Conservation (phyloP, 2,888 invertebrate genomes). For the Nomada fucata region DNA sequence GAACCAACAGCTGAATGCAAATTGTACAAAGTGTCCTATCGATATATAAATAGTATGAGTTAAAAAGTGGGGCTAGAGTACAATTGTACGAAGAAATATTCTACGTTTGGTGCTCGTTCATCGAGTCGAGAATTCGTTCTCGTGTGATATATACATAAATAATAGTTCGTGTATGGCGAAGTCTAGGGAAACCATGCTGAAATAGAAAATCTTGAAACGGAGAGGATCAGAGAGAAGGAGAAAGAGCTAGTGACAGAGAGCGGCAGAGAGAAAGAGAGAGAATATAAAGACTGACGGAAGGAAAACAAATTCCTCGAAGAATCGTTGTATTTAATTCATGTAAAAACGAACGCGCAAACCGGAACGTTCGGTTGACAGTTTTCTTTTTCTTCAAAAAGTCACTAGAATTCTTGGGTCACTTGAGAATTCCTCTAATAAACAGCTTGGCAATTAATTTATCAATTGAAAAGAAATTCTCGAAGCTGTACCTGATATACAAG, state of each 20-base stretch:
- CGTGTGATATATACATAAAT: slow-evolving; percentile 1
- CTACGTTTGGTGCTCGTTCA: slow-evolving; percentile 19
- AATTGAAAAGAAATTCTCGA: slow-evolving; percentile 77
- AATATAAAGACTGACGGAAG: slow-evolving; percentile 56
- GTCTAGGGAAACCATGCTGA: slow-evolving; percentile 16
- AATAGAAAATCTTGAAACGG: not conserved
- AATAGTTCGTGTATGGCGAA: slow-evolving; percentile 13
- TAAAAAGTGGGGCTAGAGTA: slow-evolving; percentile 33
- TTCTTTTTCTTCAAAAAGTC: slow-evolving; percentile 37
- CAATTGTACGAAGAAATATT: not conserved
- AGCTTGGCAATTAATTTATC: slow-evolving; percentile 76
- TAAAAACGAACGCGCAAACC: slow-evolving; percentile 4
- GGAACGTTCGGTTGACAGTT: slow-evolving; percentile 5
- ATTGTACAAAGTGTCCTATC: slow-evolving; percentile 64
- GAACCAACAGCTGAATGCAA: slow-evolving; percentile 33
- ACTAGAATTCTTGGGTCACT: slow-evolving; percentile 70
- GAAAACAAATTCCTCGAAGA: slow-evolving; percentile 13
- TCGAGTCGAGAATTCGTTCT: slow-evolving; percentile 6
- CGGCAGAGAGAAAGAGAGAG: slow-evolving; percentile 21
- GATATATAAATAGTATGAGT: slow-evolving; percentile 37
- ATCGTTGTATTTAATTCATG: slow-evolving; percentile 31
- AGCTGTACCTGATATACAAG: slow-evolving; percentile 84
- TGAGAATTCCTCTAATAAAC: slow-evolving; percentile 70
- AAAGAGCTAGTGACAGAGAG: slow-evolving; percentile 2
- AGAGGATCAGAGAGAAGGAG: not conserved